These are phyloP conservation scores for Hemitrygon akajei DNA, from an alignment of 2,797 vertebrate genomes.

Conservation along the genomic window DNA sequence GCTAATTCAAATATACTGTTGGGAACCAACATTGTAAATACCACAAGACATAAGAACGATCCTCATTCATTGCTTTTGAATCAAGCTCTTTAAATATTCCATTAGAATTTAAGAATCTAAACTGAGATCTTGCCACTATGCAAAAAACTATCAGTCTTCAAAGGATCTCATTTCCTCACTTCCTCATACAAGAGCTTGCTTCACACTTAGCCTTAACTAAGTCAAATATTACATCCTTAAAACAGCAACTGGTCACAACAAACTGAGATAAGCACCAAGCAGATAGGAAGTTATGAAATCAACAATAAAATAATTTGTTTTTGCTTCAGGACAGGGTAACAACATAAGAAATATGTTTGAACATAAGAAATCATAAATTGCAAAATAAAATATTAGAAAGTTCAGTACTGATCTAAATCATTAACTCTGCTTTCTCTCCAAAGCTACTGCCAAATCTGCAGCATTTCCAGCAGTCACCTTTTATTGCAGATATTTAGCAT, in stretches of 20 bases:
- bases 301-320: not conserved
- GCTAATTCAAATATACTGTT: not conserved
- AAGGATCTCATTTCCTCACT: not conserved
- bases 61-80: not conserved
- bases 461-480: too few relatives aligned
- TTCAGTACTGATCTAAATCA: too few relatives aligned
- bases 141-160: not conserved
- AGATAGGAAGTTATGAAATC: not conserved
- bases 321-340: not conserved
- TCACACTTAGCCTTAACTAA: not conserved
- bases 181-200: not conserved
- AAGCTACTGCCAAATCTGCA: too few relatives aligned
- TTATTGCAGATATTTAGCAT: too few relatives aligned
- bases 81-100: not conserved
- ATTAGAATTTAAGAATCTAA: not conserved
- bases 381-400: too few relatives aligned
- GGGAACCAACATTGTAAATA: not conserved
- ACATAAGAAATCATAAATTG: not conserved
- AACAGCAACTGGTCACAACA: not conserved
- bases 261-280: not conserved
- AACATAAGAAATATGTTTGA: not conserved
- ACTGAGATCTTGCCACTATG: not conserved
- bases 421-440: too few relatives aligned
- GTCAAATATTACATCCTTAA: not conserved
- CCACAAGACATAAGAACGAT: not conserved